Evolutionary conservation across 1,140 invertebrate species (phyloP), one percentile per base, ranked within the genome.

Genomic region (Oedothorax gibbosus): DNA sequence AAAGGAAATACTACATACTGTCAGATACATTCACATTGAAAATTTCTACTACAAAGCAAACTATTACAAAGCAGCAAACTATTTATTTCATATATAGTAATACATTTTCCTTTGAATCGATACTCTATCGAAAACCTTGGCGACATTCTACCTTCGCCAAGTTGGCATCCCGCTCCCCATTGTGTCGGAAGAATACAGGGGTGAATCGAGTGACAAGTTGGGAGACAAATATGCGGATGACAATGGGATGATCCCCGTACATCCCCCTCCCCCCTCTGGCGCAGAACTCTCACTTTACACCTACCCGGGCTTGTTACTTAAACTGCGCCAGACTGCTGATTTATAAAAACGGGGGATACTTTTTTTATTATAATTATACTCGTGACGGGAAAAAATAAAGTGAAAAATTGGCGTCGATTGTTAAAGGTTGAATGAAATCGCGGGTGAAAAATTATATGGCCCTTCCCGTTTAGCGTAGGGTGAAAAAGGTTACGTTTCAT

Each of bases 161-260:
- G 1, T 35, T 35, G 35, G 35, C 35, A 35, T 35, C 35, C 35
- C 5, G 35, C 5, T 35, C 35, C 35, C 35, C 35, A 35, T 35
- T 35, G 35, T 35, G 5, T 35, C 35, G 35, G 35, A 35, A 35
- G 35, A 35, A 35, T 35, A 35, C 5, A 35, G 35, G 35, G 35
- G 10, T 8, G 51, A 66, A 18, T 79, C 64, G 76, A 64, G 76
- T 79, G 76, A 79, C 76, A 79, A 79, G 64, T 56, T 35, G 51
- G 76, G 57, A 35, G 76, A 79, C 76, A 79, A 79, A 79, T 79
- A 66, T 79, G 76, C 14, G 35, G 21, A 51, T 60, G 64, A 79
- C 76, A 79, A 79, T 66, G 12, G 76, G 62, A 66, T 79, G 35
- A 50, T 54, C 64, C 76, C 56, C 57, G 49, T 62, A 51, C 62